A percentile compares a stretch with the other conserved stretches of the same genome.
Evolutionary conservation across 2,113 vertebrate genomes (phyloP).

Genomic region (Silurus asotus): DNA sequence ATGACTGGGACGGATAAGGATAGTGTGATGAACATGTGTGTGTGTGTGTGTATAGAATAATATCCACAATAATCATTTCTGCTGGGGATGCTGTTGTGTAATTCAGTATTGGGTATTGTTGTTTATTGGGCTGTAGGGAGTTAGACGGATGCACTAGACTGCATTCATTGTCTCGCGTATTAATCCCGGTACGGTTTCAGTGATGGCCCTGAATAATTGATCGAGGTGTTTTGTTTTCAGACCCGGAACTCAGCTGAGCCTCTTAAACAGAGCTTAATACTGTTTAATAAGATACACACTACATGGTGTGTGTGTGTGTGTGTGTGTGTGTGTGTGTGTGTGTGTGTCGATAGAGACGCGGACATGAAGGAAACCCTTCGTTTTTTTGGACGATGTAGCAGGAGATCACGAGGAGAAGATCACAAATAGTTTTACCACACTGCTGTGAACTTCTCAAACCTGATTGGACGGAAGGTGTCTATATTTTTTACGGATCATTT

Average conservation of each 20-base stretch:
- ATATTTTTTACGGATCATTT: too few species aligned
- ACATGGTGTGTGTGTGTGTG: conserved; percentile 5
- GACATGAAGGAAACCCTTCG: neutral
- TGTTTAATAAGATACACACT: conserved; percentile 32
- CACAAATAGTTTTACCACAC: neutral
- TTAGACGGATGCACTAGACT: neutral
- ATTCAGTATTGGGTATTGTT: neutral
- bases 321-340: neutral
- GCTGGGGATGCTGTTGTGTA: neutral
- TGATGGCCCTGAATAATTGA: conserved; percentile 44
- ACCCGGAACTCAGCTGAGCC: conserved; percentile 14
- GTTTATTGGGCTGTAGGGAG: neutral
- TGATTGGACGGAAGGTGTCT: neutral
- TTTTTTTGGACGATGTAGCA: too few species aligned
- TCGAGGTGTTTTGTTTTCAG: conserved; percentile 37
- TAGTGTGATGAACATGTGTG: neutral
- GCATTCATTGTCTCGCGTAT: conserved; percentile 16
- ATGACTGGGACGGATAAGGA: neutral
- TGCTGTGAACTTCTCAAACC: neutral
- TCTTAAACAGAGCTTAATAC: conserved; percentile 47
- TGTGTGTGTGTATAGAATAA: too few species aligned
- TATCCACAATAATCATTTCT: neutral
- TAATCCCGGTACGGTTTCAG: conserved; percentile 33
- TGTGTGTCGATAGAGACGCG: neutral
- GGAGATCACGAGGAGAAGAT: neutral